phyloP scores from a whole-genome alignment of 2,888 invertebrate species.

The Sisyra terminalis region DNA sequence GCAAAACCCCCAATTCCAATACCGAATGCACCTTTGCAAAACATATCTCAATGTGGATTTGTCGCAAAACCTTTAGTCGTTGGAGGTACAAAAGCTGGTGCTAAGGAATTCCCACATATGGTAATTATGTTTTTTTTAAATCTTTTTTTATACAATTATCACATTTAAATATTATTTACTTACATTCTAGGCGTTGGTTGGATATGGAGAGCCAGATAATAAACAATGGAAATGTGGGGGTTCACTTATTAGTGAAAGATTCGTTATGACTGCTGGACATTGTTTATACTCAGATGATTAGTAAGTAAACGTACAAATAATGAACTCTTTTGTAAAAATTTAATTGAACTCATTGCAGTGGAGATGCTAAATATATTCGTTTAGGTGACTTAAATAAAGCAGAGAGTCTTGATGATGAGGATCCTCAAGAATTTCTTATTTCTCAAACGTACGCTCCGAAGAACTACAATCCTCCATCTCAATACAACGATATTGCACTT shows the following conservation, averaged over 20 bases:
- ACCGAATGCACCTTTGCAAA: constrained; percentile 11
- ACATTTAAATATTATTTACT: background rate
- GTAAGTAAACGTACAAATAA: constrained; percentile 1
- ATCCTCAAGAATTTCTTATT: background rate
- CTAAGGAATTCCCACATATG: constrained; percentile 20
- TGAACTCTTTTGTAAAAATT: too few species aligned
- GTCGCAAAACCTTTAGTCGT: constrained; percentile 14
- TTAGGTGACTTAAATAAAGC: background rate
- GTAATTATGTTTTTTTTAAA: constrained; percentile 18
- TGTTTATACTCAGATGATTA: background rate
- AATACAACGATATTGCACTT: background rate
- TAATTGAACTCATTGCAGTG: background rate
- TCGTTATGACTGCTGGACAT: background rate
- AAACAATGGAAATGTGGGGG: background rate
- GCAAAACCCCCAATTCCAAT: constrained; percentile 1
- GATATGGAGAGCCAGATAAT: background rate
- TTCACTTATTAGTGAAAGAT: background rate
- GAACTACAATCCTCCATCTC: background rate
- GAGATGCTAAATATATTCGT: background rate
- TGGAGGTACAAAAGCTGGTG: constrained; percentile 16
- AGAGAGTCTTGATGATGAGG: background rate
- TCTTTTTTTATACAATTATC: background rate
- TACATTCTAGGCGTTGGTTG: background rate
- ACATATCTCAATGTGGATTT: constrained; percentile 9
- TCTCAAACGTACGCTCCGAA: background rate